A percentile compares a stretch with the other conserved stretches of the same genome.
Evolutionary conservation across 1,140 invertebrate genomes (phyloP).

Genomic region (Drosophila parvula): DNA sequence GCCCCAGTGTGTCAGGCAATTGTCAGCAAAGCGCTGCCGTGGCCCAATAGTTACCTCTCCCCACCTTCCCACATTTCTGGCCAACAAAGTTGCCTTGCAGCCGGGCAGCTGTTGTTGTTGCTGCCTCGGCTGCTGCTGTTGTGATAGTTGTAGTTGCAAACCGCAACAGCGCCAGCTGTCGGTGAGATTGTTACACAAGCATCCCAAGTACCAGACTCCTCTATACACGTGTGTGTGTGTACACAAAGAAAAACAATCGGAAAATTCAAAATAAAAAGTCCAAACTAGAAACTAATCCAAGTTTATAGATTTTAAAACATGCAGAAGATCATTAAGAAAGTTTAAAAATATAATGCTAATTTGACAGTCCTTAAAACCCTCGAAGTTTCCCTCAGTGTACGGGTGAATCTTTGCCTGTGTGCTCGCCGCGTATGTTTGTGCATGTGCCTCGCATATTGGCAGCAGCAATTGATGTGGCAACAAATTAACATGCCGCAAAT

Average conservation of each 20-base stretch:
- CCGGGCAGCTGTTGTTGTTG: slow-evolving; percentile 15
- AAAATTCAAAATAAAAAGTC: rapidly evolving
- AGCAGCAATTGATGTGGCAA: slow-evolving; percentile 80
- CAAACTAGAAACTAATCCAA: rapidly evolving
- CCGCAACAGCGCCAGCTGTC: slow-evolving; percentile 80
- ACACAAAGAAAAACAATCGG: background rate
- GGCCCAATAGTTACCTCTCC: background rate
- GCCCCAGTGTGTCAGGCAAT: slow-evolving; percentile 77
- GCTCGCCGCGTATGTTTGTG: slow-evolving; percentile 29
- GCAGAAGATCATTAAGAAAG: background rate
- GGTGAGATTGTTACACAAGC: slow-evolving; percentile 73
- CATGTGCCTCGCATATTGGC: slow-evolving; percentile 74
- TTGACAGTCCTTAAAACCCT: too few relatives aligned
- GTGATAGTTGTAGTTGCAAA: slow-evolving; percentile 75
- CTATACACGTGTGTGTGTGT: background rate
- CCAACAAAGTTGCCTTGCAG: slow-evolving; percentile 23
- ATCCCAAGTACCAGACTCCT: slow-evolving; percentile 33
- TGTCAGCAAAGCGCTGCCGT: slow-evolving; percentile 56
- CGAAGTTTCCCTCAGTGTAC: background rate
- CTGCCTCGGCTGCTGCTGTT: slow-evolving; percentile 36
- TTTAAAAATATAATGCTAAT: too few relatives aligned
- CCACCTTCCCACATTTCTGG: background rate
- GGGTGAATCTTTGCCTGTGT: slow-evolving; percentile 10
- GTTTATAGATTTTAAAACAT: too few relatives aligned
- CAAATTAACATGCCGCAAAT: slow-evolving; percentile 82